A percentile compares a stretch with the other conserved stretches of the same genome.
These are phyloP conservation scores for Pristionchus arcanus DNA, from an alignment of 2,888 invertebrate species.

Conservation along the genomic window DNA sequence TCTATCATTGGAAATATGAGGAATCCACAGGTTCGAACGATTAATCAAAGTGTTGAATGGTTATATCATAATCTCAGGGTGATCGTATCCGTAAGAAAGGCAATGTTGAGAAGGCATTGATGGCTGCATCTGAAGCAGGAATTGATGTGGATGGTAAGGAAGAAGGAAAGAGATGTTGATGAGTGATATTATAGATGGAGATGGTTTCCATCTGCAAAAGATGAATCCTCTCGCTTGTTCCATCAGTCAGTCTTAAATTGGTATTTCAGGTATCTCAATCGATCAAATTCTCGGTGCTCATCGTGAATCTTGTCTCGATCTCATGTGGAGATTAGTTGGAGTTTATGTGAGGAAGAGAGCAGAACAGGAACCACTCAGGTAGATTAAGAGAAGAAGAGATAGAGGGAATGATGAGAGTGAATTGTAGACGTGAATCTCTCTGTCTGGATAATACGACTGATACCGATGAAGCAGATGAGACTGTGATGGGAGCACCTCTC, in stretches of 20 bases:
- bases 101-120: constrained; percentile 63
- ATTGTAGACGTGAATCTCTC: constrained; percentile 4
- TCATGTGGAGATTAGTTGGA: constrained; percentile 56
- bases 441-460: constrained; percentile 33
- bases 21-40: constrained; percentile 2
- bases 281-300: constrained; percentile 45
- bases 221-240: not conserved
- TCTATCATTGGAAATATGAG: constrained; percentile 51
- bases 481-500: not conserved
- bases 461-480: not conserved
- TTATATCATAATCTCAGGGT: constrained; percentile 53
- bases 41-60: not conserved
- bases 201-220: not conserved
- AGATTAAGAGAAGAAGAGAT: not conserved
- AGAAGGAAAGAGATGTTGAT: not conserved
- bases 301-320: constrained; percentile 41
- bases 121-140: constrained; percentile 55
- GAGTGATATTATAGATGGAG: not conserved
- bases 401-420: not conserved
- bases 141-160: constrained; percentile 56
- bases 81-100: constrained; percentile 66
- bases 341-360: constrained; percentile 46
- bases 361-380: constrained; percentile 50
- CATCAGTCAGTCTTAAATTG: too few relatives aligned
- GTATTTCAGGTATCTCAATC: constrained; percentile 8